Evolutionary conservation across 2,888 invertebrate species (phyloP), one percentile per base, ranked within the genome.

Genomic region (Acleris holmiana): DNA sequence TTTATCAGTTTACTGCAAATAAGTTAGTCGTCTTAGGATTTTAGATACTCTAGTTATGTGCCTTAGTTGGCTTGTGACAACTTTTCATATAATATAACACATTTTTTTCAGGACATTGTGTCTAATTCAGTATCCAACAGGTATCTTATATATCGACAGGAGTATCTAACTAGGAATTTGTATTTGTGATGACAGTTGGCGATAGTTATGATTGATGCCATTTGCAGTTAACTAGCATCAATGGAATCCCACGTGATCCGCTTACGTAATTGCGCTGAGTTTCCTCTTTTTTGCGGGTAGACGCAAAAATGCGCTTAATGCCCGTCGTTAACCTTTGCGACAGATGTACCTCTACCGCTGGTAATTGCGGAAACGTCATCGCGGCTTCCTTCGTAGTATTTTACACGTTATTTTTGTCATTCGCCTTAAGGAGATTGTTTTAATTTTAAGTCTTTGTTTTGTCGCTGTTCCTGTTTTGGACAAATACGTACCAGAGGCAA

Each of bases 241-340:
- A 35, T 54, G 59, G 59, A 49, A 35, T 60, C 49, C n/a, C 55
- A 29, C 44, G 41, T 35, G 49, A 58, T 54, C 53, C 51, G 29
- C 51, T 50, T 50, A 18, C 19, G 10, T 57, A 57, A 57, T 57
- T 47, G 56, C 47, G 72, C 73, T 72, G 67, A 67, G 69, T 77
- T 77, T 73, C 76, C 83, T 80, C 80, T 78, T 69, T 81, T 85
- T 80, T 81, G 78, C 75, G 76, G 71, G 72, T 71, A 69, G 73
- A 76, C 73, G 76, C 79, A 83, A 83, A 70, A 83, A 84, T 84
- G 76, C 77, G 75, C 76, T 80, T 80, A 80, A 87, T 83, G 81
- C 71, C 74, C 73, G 85, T 83, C 81, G 86, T 89, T 89, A 86
- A 89, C 86, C 88, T 88, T 88, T 85, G 74, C 75, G 80, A 79